Evolutionary conservation across 2,888 invertebrate genomes (phyloP), one percentile per base, ranked within the genome.

Genomic region (Ochropleura plecta): DNA sequence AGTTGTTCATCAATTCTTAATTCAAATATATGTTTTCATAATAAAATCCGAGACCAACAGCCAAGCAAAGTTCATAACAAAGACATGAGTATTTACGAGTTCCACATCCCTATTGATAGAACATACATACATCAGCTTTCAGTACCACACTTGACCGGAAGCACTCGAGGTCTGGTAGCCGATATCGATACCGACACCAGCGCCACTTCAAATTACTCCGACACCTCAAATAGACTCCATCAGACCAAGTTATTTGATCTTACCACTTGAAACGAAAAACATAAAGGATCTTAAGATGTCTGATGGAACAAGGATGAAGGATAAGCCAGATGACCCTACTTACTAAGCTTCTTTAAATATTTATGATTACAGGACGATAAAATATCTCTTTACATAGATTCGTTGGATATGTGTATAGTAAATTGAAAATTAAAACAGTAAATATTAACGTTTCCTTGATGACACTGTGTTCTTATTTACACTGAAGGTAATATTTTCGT

Each of bases 191-290:
- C 88, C 86, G 70, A 86, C 86, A 75, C 71, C 70, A 83, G 60
- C 74, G 87, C 90, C 93, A 92, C 95, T 95, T 76, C 93, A 96
- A 95, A 95, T 95, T 92, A 92, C 88, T 90, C 85, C 90, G 91
- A 94, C 95, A 94, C 95, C 95, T 95, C 92, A 94, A 95, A 95
- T 93, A 94, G 94, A 93, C 91, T 90, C 91, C 91, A 91, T 91
- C 85, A 89, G 86, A 83, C 89, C 80, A 90, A 93, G 90, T 92
- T 92, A 93, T 93, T 94, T 93, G 92, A 95, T 94, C 92, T 93
- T 73, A 88, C 95, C 94, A 95, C 95, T 95, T 95, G 91, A 94
- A 83, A 82, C 82, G 57, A 73, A 92, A 92, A 89, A 80, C 81
- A 66, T 83, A 72, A 77, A 81, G 76, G 70, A 82, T 73, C 75